A percentile compares a stretch with the other conserved stretches of the same genome.
phyloP scores from a whole-genome alignment of 1,140 invertebrate genomes.

The Megathymus violae region DNA sequence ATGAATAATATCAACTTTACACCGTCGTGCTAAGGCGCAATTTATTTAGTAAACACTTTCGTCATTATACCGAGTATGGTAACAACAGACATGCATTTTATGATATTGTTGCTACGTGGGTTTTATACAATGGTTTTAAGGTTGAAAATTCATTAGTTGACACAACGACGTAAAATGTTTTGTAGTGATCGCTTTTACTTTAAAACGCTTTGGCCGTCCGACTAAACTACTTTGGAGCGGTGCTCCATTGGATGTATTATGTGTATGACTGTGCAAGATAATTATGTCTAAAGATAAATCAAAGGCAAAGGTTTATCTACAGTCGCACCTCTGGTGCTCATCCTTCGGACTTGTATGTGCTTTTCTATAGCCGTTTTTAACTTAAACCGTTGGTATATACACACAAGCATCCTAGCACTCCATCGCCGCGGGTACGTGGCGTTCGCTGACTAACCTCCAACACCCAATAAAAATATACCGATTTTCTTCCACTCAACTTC shows the following conservation, averaged over 20 bases:
- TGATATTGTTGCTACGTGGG: neutral
- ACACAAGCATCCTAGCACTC: no score
- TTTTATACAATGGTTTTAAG: slow-evolving; percentile 7
- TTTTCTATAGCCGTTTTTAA: no score
- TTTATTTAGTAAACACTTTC: neutral
- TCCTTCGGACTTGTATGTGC: no score
- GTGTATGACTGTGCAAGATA: no score
- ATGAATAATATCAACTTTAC: neutral
- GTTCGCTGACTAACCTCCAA: no score
- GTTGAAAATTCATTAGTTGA: slow-evolving; percentile 21
- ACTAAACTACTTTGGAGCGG: slow-evolving; percentile 50
- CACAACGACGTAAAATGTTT: slow-evolving; percentile 16
- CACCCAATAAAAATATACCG: no score
- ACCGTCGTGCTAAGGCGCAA: neutral
- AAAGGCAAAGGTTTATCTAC: no score
- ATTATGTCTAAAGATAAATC: no score
- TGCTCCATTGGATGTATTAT: neutral
- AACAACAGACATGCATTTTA: neutral
- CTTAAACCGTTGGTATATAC: no score
- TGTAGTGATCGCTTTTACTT: slow-evolving; percentile 38
- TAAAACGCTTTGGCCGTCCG: slow-evolving; percentile 51
- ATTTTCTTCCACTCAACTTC: no score
- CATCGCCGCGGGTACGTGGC: no score
- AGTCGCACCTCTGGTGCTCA: no score
- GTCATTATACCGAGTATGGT: neutral